phyloP scores from a whole-genome alignment of 2,113 vertebrate genomes.

The Coregonus clupeaformis region DNA sequence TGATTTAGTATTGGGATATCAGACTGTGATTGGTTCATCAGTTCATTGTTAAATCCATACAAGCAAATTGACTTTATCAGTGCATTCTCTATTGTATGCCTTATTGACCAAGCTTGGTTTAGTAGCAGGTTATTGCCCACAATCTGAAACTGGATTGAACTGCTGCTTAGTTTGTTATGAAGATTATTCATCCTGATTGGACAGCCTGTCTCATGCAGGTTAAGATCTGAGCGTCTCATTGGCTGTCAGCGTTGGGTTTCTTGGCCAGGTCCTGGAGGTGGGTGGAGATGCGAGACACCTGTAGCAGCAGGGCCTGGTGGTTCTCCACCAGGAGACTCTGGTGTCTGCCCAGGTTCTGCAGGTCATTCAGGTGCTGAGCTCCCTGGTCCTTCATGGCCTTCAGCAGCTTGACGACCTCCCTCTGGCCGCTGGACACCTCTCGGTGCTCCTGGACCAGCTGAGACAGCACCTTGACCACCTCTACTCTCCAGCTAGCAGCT shows the following conservation, averaged over 20 bases:
- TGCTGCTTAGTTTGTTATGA: not conserved
- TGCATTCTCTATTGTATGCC: not conserved
- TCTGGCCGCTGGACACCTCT: constrained; percentile 45
- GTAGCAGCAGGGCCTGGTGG: constrained; percentile 64
- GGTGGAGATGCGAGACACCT: constrained; percentile 4
- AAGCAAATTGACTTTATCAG: not conserved
- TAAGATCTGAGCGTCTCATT: constrained; percentile 10
- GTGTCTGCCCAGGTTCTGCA: constrained; percentile 65
- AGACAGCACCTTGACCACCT: constrained; percentile 1
- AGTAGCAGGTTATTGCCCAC: not conserved
- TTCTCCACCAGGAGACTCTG: constrained; percentile 73
- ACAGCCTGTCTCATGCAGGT: not conserved
- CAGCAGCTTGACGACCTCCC: constrained; percentile 53
- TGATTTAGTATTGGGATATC: too few species aligned
- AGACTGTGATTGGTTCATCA: too few species aligned
- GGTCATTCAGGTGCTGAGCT: constrained; percentile 51
- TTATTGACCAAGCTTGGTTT: not conserved
- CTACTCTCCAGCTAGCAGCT: not conserved
- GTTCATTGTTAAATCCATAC: too few species aligned
- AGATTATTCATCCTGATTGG: not conserved
- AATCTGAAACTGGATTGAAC: not conserved
- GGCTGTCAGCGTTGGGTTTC: not conserved
- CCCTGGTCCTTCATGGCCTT: constrained; percentile 43
- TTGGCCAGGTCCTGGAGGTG: not conserved
- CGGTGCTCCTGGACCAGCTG: constrained; percentile 56